These are phyloP conservation scores for Cepaea nemoralis DNA, from an alignment of 1,140 invertebrate species.

Conservation along the genomic window DNA sequence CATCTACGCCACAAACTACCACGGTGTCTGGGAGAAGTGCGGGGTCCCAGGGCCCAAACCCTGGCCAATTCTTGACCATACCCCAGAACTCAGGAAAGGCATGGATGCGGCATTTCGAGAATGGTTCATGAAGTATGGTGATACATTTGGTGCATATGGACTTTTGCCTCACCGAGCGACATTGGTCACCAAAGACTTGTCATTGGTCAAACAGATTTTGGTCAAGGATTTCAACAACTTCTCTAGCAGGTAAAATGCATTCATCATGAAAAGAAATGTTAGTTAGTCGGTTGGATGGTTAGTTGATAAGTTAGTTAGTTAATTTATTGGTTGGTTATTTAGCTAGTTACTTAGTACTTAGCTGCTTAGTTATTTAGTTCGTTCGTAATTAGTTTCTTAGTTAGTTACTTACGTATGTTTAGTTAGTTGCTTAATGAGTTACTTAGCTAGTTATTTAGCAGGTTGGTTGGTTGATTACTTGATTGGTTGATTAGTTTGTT, in stretches of 20 bases:
- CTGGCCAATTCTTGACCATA: constrained; percentile 17
- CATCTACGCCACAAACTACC: constrained; percentile 5
- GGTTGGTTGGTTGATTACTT: too few species aligned
- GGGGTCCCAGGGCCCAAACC: constrained; percentile 23
- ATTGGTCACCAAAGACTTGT: constrained; percentile 22
- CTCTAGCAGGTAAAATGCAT: neutral
- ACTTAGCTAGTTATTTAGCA: too few species aligned
- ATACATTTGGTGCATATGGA: neutral
- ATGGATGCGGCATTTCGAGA: neutral
- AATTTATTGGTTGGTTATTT: too few species aligned
- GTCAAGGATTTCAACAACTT: constrained; percentile 27
- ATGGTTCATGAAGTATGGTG: neutral
- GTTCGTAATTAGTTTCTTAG: too few species aligned
- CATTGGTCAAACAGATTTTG: constrained; percentile 7
- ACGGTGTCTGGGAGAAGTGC: neutral
- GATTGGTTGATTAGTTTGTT: too few species aligned
- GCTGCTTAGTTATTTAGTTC: too few species aligned
- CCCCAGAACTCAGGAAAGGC: neutral
- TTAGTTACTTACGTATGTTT: too few species aligned
- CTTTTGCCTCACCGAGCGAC: neutral
- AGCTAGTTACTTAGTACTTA: too few species aligned
- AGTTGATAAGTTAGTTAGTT: too few species aligned
- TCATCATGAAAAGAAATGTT: too few species aligned
- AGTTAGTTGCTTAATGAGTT: too few species aligned
- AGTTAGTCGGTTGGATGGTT: too few species aligned